Evolutionary conservation across 2,113 vertebrate species (phyloP), one percentile per base, ranked within the genome.

Genomic region (Paralichthys olivaceus): DNA sequence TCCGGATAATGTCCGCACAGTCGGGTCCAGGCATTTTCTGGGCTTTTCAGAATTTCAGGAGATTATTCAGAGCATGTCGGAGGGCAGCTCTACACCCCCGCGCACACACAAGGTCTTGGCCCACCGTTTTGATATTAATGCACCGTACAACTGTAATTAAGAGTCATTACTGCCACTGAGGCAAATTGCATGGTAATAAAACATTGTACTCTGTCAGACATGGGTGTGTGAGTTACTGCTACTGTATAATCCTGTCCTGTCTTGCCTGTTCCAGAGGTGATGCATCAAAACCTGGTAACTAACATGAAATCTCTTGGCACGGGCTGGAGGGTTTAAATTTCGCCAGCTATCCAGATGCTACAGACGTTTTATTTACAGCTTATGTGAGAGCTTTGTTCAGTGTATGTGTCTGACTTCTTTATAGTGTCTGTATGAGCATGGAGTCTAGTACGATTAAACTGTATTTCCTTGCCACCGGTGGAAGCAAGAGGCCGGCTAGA

Each of bases 391-490:
- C 68, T 75, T 75, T 69, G 68, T 45, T 34, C 22, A 57, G 63
- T 4, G 59, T 56, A 12, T 79, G 40, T 68, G 59, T 77, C 54
- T 53, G 53, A 53, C 49, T 58, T 84, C 45, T 77, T 87, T 56
- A 59, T 45, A 26, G 28, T 17, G 59, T 28, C 51, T 56, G 40
- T 51, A 57, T 58, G 63, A 70, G 63, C 53, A 8, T 51, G 47
- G 64, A 45, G 56, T 69, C 37, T 13, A 40, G 57, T 67, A 69
- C 87, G 80, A 87, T 90, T 77, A 81, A 89, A 80, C 59, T 66
- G 75, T 69, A 79, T 90, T 91, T 84, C 87, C 81, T 82, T 79
- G 79, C 75, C 72, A 49, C 59, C 87, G 89, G 85, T 84, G 80
- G 80, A 86, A 59, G 77, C 87, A 83, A 79, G 60, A 51, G 80